These are phyloP conservation scores for Bryconaethiops microstoma DNA, from an alignment of 2,797 vertebrate species.

Conservation along the genomic window DNA sequence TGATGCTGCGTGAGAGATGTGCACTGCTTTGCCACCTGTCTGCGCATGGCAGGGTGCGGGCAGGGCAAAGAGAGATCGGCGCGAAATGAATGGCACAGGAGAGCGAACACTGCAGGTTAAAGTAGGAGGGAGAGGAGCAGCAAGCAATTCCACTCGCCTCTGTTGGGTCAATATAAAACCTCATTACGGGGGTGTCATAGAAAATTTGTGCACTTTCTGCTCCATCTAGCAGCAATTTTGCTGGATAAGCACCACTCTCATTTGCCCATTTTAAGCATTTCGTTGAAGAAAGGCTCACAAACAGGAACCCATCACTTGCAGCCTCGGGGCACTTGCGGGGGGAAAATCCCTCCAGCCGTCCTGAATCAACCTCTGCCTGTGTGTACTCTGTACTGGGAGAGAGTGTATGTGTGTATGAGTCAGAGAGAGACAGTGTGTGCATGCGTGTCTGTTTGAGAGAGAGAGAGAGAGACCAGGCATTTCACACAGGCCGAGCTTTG, in stretches of 20 bases:
- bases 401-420: constrained; percentile 27
- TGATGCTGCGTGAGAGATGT: constrained; percentile 65
- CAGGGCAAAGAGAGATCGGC: constrained; percentile 56
- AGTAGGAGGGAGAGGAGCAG: constrained; percentile 50
- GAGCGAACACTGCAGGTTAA: constrained; percentile 65
- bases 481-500: constrained; percentile 54
- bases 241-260: constrained; percentile 85
- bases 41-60: constrained; percentile 41
- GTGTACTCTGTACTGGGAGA: constrained; percentile 47
- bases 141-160: constrained; percentile 69
- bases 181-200: constrained; percentile 87
- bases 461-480: constrained; percentile 49
- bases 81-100: constrained; percentile 68
- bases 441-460: constrained; percentile 43
- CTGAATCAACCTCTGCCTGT: constrained; percentile 20
- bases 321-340: constrained; percentile 31
- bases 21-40: constrained; percentile 66
- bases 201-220: constrained; percentile 88
- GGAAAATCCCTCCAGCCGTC: constrained; percentile 52
- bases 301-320: constrained; percentile 68
- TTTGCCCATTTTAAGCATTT: constrained; percentile 78
- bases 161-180: constrained; percentile 86
- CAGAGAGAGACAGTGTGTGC: constrained; percentile 40
- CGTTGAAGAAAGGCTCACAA: constrained; percentile 70
- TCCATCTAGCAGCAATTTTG: constrained; percentile 88